Percentiles rank a stretch among this genome's conserved stretches.
Evolutionary conservation across 2,888 invertebrate genomes (phyloP).

Genomic region (Trichopoda pennipes): DNA sequence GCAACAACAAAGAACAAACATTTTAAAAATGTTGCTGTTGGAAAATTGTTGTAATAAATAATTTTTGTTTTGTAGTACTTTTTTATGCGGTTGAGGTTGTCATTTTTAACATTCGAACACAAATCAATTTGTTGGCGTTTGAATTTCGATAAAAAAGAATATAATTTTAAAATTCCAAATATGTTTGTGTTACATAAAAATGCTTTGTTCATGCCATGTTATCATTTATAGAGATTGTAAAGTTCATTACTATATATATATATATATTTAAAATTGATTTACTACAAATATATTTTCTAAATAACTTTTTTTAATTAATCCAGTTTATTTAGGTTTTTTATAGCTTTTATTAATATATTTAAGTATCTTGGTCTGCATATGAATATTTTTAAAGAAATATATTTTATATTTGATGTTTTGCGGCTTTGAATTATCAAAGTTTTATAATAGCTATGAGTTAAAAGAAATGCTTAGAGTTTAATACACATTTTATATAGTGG

Average conservation of each 20-base stretch:
- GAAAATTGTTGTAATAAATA: conserved; percentile 44
- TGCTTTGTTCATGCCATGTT: conserved; percentile 12
- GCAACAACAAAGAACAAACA: background rate
- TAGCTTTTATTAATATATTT: background rate
- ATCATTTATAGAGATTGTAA: conserved; percentile 39
- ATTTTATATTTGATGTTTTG: too few species aligned
- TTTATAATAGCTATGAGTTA: too few species aligned
- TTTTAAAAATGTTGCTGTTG: conserved; percentile 18
- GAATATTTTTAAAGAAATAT: too few species aligned
- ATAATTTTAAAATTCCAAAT: conserved; percentile 22
- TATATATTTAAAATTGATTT: too few species aligned
- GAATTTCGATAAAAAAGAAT: conserved; percentile 22
- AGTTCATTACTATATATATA: conserved; percentile 46
- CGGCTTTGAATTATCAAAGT: too few species aligned
- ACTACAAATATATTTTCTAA: too few species aligned
- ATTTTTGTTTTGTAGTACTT: conserved; percentile 25
- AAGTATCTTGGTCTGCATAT: too few species aligned
- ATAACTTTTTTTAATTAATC: conserved; percentile 2
- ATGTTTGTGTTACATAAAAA: conserved; percentile 5
- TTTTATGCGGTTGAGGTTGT: conserved; percentile 33
- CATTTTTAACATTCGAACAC: conserved; percentile 49
- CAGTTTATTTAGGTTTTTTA: background rate
- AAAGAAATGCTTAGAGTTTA: too few species aligned
- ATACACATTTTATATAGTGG: too few species aligned
- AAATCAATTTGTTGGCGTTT: conserved; percentile 61